Conservation (phyloP, 2,797 vertebrate species). For the Buceros bicornis region DNA sequence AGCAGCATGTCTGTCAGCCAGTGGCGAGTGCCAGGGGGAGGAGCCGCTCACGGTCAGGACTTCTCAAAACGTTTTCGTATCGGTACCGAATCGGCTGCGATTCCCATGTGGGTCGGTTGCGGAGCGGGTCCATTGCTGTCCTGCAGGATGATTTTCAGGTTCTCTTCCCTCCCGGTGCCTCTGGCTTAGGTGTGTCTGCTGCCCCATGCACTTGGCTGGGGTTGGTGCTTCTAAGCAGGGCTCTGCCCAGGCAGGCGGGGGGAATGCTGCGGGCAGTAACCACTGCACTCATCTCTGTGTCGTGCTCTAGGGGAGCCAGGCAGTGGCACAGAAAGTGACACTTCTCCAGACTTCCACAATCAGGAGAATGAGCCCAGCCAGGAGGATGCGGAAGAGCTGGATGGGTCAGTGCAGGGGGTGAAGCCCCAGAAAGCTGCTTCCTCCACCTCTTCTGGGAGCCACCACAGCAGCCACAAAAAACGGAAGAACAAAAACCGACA, state of each 20-base stretch:
- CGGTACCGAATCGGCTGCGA: rapidly evolving
- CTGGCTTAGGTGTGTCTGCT: neutral
- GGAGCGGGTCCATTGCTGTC: neutral
- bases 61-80: neutral
- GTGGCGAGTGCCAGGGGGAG: rapidly evolving
- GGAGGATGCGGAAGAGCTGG: slow-evolving; percentile 94
- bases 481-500: slow-evolving; percentile 99
- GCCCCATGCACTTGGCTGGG: neutral
- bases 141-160: neutral
- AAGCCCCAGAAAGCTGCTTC: slow-evolving; percentile 97
- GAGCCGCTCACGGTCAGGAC: rapidly evolving
- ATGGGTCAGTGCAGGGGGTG: slow-evolving; percentile 92
- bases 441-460: slow-evolving; percentile 90
- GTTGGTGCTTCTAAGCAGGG: neutral
- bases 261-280: neutral
- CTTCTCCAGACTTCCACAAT: slow-evolving; percentile 97
- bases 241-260: neutral
- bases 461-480: slow-evolving; percentile 98
- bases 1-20: neutral
- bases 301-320: slow-evolving; percentile 89
- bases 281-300: neutral
- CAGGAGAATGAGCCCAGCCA: slow-evolving; percentile 97
- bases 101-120: neutral
- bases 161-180: neutral
- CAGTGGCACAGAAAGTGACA: slow-evolving; percentile 96